A percentile compares a stretch with the other conserved stretches of the same genome.
Conservation (phyloP, 2,888 invertebrate genomes). For the Caenorhabditis sp. region DNA sequence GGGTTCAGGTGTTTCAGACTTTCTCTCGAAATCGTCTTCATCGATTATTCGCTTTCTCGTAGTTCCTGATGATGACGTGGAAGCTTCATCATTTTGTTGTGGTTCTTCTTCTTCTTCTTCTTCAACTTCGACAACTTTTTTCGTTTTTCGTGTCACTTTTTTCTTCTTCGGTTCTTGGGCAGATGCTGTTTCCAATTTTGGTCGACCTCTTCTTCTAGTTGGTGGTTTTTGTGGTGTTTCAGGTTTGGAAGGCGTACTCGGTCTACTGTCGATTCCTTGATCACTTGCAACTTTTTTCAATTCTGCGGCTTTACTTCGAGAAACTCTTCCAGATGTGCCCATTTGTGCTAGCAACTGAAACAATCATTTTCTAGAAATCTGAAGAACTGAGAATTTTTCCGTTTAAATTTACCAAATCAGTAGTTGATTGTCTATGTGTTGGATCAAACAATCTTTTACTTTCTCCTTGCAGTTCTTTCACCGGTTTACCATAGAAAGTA, state of each 20-base stretch:
- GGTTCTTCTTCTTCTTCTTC: neutral
- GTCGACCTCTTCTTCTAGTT: no score
- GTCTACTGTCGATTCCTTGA: neutral
- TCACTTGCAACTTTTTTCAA: constrained; percentile 2
- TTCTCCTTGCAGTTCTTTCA: constrained; percentile 11
- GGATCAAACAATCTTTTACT: constrained; percentile 7
- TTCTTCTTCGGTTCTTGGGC: neutral
- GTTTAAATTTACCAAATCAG: constrained; percentile 11
- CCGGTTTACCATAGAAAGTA: constrained; percentile 5
- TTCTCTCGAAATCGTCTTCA: neutral
- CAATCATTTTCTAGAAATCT: neutral
- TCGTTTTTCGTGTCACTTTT: neutral
- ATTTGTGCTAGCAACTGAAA: constrained; percentile 4
- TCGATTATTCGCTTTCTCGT: no score
- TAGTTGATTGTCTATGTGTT: constrained; percentile 7
- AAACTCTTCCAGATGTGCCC: neutral
- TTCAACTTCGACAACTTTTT: neutral
- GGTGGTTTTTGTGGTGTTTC: no score
- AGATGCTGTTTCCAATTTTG: constrained; percentile 1
- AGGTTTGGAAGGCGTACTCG: neutral
- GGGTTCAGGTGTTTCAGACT: neutral
- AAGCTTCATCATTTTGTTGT: neutral
- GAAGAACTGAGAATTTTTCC: neutral
- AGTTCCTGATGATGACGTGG: neutral
- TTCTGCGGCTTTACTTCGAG: constrained; percentile 7